phyloP scores from a whole-genome alignment of 1,140 invertebrate species.

The Steinernema feltiae region DNA sequence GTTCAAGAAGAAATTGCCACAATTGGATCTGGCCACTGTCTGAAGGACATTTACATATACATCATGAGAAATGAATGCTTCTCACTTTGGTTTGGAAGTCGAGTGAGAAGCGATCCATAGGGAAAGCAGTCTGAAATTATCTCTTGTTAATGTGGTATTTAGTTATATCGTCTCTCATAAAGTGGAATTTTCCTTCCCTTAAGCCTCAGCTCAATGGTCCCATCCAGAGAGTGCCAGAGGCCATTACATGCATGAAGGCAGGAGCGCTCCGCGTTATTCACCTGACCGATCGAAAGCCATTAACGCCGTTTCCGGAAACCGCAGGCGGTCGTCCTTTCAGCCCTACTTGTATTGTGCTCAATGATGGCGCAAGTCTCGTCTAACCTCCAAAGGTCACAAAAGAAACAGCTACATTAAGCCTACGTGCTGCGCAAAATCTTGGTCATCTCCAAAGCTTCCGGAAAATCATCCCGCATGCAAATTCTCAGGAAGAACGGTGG shows the following conservation, averaged over 20 bases:
- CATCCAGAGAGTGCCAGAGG: background rate
- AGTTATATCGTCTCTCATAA: background rate
- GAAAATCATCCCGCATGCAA: no score
- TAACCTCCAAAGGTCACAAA: background rate
- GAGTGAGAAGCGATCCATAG: slow-evolving; percentile 24
- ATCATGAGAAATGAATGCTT: slow-evolving; percentile 7
- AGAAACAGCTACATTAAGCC: background rate
- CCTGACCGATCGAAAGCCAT: slow-evolving; percentile 14
- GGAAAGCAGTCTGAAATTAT: slow-evolving; percentile 28
- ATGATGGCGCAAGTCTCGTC: background rate
- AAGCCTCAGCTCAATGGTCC: background rate
- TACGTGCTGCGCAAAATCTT: no score
- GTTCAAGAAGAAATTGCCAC: slow-evolving; percentile 95
- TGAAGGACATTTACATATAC: slow-evolving; percentile 10
- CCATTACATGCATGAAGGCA: slow-evolving; percentile 13
- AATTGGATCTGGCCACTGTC: slow-evolving; percentile 82
- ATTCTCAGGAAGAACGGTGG: background rate
- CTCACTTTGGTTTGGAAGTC: slow-evolving; percentile 22
- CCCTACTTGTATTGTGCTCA: background rate
- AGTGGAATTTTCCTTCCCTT: background rate
- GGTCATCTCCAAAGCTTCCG: background rate
- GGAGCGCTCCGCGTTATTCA: slow-evolving; percentile 2
- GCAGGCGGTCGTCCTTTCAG: background rate
- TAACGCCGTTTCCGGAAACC: slow-evolving; percentile 10
- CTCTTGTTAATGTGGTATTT: no score